Percentiles rank a stretch among this genome's conserved stretches.
These are phyloP conservation scores for Sebastes paucispinis DNA, from an alignment of 2,797 vertebrate genomes.

Conservation along the genomic window DNA sequence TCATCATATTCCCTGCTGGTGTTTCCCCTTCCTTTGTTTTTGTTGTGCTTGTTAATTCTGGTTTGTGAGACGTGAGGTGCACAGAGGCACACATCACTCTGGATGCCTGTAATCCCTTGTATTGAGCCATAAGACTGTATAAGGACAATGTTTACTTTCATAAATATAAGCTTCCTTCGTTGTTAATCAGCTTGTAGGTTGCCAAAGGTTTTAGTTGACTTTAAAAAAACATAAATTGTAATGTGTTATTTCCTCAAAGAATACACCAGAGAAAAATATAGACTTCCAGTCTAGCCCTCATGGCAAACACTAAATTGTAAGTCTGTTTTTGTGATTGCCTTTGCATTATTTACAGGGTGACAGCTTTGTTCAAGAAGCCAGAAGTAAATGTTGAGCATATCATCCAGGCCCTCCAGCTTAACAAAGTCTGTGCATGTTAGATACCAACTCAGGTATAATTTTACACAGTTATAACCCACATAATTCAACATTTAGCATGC, in stretches of 20 bases:
- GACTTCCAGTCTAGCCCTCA: neutral
- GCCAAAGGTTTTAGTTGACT: neutral
- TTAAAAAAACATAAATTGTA: neutral
- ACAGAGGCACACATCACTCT: constrained; percentile 2
- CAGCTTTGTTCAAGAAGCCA: neutral
- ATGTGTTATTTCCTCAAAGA: neutral
- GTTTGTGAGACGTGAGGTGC: constrained; percentile 20
- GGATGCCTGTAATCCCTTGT: constrained; percentile 25
- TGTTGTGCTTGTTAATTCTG: constrained; percentile 33
- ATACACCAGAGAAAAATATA: neutral
- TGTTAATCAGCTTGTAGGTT: neutral
- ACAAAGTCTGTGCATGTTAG: constrained; percentile 6
- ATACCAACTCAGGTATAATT: constrained; percentile 15
- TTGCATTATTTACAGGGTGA: constrained; percentile 29
- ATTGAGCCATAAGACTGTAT: neutral
- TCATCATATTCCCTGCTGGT: neutral
- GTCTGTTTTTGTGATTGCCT: neutral
- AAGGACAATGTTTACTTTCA: neutral
- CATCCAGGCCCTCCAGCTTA: neutral
- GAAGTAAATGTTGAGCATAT: constrained; percentile 1
- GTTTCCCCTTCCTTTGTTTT: constrained; percentile 32
- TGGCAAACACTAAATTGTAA: neutral
- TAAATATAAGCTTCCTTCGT: neutral
- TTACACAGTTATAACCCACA: neutral
- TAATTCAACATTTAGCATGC: neutral